These are phyloP conservation scores for Entomobrya proxima DNA, from an alignment of 2,888 invertebrate genomes.

Conservation along the genomic window DNA sequence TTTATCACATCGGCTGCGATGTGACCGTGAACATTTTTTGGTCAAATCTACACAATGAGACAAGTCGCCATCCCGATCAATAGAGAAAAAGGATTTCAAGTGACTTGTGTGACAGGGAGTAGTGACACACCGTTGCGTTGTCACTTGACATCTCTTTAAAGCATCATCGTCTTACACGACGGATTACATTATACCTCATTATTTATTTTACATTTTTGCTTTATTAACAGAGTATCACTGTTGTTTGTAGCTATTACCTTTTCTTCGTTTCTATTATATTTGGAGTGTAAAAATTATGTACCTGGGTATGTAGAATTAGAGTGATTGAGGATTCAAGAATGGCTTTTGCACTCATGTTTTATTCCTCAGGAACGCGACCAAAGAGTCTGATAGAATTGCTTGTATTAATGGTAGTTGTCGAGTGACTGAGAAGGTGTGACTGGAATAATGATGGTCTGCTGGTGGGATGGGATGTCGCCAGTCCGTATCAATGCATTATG, in stretches of 20 bases:
- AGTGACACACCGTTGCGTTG: constrained; percentile 35
- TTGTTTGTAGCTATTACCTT: neutral
- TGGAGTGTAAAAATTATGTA: constrained; percentile 25
- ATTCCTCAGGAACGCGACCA: neutral
- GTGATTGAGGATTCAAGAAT: constrained; percentile 2
- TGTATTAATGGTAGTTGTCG: constrained; percentile 44
- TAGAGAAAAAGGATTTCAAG: constrained; percentile 33
- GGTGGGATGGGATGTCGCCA: constrained; percentile 14
- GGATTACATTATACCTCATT: constrained; percentile 49
- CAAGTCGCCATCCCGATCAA: constrained; percentile 14
- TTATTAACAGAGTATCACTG: neutral
- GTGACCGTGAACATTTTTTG: constrained; percentile 15
- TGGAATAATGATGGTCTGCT: constrained; percentile 63
- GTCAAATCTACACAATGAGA: constrained; percentile 47
- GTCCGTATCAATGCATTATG: constrained; percentile 43
- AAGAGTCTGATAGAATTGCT: constrained; percentile 11
- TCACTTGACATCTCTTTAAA: constrained; percentile 36
- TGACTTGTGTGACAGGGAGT: constrained; percentile 38
- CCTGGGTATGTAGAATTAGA: neutral
- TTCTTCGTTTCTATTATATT: neutral
- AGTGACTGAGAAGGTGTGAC: constrained; percentile 54
- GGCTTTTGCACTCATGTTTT: constrained; percentile 22
- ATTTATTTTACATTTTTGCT: constrained; percentile 20
- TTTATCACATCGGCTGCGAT: constrained; percentile 28
- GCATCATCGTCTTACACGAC: constrained; percentile 34